Percentiles rank a stretch among this genome's conserved stretches.
These are phyloP conservation scores for Rachycentron canadum DNA, from an alignment of 2,797 vertebrate species.

Conservation along the genomic window DNA sequence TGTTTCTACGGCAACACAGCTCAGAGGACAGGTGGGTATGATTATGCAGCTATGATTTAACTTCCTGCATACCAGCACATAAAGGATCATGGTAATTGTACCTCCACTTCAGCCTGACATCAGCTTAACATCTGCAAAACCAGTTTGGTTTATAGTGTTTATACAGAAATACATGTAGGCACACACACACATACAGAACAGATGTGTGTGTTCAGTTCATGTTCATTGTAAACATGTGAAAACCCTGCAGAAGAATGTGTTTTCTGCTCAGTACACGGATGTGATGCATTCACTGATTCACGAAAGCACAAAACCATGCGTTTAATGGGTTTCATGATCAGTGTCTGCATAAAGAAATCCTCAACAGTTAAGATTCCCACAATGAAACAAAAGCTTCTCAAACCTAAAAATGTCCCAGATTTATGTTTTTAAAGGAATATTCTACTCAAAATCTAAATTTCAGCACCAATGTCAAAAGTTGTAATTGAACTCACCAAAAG, in stretches of 20 bases:
- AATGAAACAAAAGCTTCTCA: background rate
- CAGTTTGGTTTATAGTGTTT: background rate
- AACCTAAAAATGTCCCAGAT: background rate
- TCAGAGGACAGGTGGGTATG: slow-evolving; percentile 78
- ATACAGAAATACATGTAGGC: background rate
- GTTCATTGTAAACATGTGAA: background rate
- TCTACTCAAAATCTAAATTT: background rate
- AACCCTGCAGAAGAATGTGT: slow-evolving; percentile 30
- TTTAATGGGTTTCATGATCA: background rate
- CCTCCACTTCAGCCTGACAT: slow-evolving; percentile 13
- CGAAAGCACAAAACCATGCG: background rate
- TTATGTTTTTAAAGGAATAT: background rate
- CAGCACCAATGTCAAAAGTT: no score
- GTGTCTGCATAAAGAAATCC: background rate
- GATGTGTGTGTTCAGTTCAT: slow-evolving; percentile 6
- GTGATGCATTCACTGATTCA: background rate
- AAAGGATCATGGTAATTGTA: background rate
- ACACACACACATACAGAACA: background rate
- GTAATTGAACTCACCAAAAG: background rate
- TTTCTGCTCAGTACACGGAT: slow-evolving; percentile 8
- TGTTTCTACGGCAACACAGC: slow-evolving; percentile 68
- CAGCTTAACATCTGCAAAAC: slow-evolving; percentile 7
- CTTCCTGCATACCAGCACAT: slow-evolving; percentile 50
- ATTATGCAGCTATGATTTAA: slow-evolving; percentile 43
- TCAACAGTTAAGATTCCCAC: background rate